These are phyloP conservation scores for Gasterosteus nipponicus DNA, from an alignment of 2,113 vertebrate genomes.

Conservation along the genomic window DNA sequence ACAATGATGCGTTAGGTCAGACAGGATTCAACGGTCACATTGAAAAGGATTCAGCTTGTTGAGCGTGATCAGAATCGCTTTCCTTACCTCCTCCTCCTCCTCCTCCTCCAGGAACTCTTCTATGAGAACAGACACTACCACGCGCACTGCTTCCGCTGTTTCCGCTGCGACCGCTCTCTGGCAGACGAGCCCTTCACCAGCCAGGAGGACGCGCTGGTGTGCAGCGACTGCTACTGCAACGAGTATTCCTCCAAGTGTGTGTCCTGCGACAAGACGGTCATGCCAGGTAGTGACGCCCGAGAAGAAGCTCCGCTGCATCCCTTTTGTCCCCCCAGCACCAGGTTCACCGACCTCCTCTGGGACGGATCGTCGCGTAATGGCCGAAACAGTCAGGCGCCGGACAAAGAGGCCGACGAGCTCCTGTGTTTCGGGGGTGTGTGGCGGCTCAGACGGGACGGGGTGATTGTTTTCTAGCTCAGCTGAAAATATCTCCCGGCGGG, in stretches of 20 bases:
- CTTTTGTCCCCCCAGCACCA: background rate
- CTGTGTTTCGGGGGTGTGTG: conserved; percentile 37
- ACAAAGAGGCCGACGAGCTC: conserved; percentile 33
- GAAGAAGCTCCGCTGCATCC: background rate
- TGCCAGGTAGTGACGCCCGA: conserved; percentile 86
- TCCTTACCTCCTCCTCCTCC: background rate
- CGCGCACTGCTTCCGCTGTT: conserved; percentile 92
- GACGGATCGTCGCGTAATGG: background rate
- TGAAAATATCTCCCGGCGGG: conserved; percentile 41
- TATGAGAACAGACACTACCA: conserved; percentile 94
- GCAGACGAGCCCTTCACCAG: conserved; percentile 93
- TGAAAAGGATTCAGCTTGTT: background rate
- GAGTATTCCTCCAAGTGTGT: conserved; percentile 94
- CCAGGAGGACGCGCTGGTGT: conserved; percentile 89
- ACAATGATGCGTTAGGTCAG: background rate
- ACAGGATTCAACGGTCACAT: background rate
- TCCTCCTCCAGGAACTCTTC: conserved; percentile 87
- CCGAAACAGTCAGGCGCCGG: background rate
- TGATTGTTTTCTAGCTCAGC: conserved; percentile 56
- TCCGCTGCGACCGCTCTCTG: conserved; percentile 91
- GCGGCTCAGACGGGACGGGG: conserved; percentile 54
- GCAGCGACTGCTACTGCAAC: conserved; percentile 94
- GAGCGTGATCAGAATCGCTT: background rate
- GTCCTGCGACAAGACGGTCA: conserved; percentile 91
- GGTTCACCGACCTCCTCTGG: background rate